These are phyloP conservation scores for Idaea aversata DNA, from an alignment of 2,888 invertebrate genomes.

Conservation along the genomic window DNA sequence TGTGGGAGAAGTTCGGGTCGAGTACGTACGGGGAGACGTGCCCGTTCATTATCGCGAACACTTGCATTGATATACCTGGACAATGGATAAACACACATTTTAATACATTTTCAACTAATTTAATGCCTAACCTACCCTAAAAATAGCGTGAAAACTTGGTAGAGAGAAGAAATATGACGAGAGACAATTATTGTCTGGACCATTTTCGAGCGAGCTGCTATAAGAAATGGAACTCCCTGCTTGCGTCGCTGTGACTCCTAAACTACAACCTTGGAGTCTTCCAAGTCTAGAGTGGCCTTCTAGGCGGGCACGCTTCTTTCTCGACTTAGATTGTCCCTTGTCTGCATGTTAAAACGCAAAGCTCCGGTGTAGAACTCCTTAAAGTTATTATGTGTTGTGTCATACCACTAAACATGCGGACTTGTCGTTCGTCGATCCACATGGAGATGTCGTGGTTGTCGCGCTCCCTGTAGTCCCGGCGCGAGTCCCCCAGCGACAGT, in stretches of 20 bases:
- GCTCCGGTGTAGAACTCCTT: too few relatives aligned
- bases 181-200: neutral
- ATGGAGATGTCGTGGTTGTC: conserved; percentile 84
- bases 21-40: conserved; percentile 91
- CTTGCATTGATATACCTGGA: conserved; percentile 91
- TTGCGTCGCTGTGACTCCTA: too few relatives aligned
- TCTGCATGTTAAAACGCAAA: neutral
- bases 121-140: neutral
- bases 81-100: conserved; percentile 14
- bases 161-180: too few relatives aligned
- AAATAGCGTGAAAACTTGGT: too few relatives aligned
- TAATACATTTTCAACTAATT: too few relatives aligned
- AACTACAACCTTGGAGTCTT: too few relatives aligned
- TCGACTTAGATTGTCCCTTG: neutral
- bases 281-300: too few relatives aligned
- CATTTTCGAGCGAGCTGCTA: too few relatives aligned
- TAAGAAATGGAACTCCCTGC: too few relatives aligned
- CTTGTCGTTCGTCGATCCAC: conserved; percentile 95
- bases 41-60: conserved; percentile 94
- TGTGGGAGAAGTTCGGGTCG: conserved; percentile 94
- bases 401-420: conserved; percentile 93
- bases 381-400: too few relatives aligned
- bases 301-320: too few relatives aligned
- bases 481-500: conserved; percentile 61
- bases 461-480: conserved; percentile 62